These are phyloP conservation scores for Sericinus montela DNA, from an alignment of 2,888 invertebrate species.

Conservation along the genomic window DNA sequence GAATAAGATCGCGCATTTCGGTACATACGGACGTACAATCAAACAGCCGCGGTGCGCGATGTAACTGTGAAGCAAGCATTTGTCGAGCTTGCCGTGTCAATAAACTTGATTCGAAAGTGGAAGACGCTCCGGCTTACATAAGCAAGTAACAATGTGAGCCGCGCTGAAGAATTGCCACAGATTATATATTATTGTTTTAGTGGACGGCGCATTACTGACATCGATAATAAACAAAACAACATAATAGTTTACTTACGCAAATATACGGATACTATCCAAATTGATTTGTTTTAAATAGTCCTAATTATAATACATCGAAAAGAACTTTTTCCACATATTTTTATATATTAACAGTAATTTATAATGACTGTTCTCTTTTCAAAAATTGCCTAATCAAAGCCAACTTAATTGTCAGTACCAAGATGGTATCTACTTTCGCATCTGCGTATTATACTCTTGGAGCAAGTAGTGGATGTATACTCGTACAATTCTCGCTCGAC, in stretches of 20 bases:
- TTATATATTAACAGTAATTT: too few relatives aligned
- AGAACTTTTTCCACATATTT: too few relatives aligned
- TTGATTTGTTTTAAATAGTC: too few relatives aligned
- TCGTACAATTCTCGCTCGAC: conserved; percentile 44
- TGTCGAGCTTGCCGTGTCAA: conserved; percentile 77
- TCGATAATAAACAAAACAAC: not conserved
- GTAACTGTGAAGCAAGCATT: conserved; percentile 73
- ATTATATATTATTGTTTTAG: conserved; percentile 25
- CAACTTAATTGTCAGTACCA: too few relatives aligned
- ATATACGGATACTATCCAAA: too few relatives aligned
- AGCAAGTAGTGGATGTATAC: conserved; percentile 32
- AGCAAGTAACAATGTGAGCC: conserved; percentile 72
- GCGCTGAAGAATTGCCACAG: conserved; percentile 30
- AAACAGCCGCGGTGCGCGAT: conserved; percentile 63
- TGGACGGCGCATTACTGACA: conserved; percentile 6
- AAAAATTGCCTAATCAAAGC: too few relatives aligned
- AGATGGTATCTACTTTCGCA: conserved; percentile 25
- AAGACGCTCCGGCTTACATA: conserved; percentile 77
- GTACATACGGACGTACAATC: conserved; percentile 43
- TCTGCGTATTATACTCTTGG: conserved; percentile 37
- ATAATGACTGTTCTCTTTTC: too few relatives aligned
- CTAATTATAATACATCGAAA: too few relatives aligned
- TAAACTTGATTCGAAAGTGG: conserved; percentile 80
- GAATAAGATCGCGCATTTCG: conserved; percentile 45
- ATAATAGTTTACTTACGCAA: too few relatives aligned